phyloP scores from a whole-genome alignment of 2,113 vertebrate genomes.

The Varanus salvator region DNA sequence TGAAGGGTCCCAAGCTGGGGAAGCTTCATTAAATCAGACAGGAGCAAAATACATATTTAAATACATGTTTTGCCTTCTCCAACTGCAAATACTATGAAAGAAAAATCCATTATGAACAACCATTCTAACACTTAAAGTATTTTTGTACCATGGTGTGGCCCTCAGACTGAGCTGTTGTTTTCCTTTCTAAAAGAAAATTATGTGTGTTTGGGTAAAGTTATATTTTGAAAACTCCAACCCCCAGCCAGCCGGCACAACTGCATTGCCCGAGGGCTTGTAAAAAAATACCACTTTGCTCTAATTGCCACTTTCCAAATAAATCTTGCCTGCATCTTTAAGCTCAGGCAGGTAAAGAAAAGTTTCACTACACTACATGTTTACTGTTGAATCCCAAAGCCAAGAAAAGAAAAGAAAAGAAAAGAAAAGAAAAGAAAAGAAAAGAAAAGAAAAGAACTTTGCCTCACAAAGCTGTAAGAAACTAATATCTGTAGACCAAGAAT shows the following conservation, averaged over 20 bases:
- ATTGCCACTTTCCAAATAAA: background rate
- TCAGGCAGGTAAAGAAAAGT: fast-evolving
- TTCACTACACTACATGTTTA: background rate
- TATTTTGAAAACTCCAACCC: constrained; percentile 4
- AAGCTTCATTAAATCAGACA: no score
- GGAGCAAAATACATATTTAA: no score
- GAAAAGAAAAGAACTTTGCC: background rate
- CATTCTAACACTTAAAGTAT: background rate
- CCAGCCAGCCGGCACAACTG: background rate
- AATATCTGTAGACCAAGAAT: constrained; percentile 18
- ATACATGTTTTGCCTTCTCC: background rate
- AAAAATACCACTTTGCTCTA: constrained; percentile 11
- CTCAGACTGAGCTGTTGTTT: no score
- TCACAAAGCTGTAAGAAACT: constrained; percentile 38
- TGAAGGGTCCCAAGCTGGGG: no score
- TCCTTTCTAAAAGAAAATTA: no score
- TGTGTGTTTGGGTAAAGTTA: fast-evolving
- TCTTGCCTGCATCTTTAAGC: background rate
- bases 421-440: no score
- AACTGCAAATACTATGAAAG: background rate
- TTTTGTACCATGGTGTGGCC: fast-evolving
- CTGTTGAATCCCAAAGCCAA: constrained; percentile 8
- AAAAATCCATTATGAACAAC: background rate
- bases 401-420: background rate
- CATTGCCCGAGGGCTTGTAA: constrained; percentile 5